Evolutionary conservation across 2,113 vertebrate species (phyloP), one percentile per base, ranked within the genome.

Genomic region (Laticauda colubrina): DNA sequence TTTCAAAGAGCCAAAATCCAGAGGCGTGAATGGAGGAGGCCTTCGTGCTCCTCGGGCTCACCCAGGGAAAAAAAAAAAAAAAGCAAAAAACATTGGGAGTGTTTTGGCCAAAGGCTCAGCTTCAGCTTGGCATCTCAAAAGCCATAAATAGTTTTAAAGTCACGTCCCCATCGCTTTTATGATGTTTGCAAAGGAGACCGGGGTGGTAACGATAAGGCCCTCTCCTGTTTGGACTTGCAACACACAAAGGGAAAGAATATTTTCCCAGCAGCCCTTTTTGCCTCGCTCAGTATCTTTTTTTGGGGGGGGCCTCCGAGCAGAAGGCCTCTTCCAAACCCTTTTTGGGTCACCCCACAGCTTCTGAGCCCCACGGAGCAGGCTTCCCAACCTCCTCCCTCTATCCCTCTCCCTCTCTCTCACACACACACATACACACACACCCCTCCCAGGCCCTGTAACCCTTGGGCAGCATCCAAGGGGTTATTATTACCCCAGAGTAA

Each of bases 281-380:
- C 85, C 64, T 55, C 23, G 29, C 61, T 53, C 8, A 14, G 12
- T 51, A 81, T 54, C 15, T 53, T 14, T 11, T 45, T 45, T 45
- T 3, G 2, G 20, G n/a, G 20, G 64, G n/a, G 5, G 0, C 0
- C 55, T 57, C 55, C 11, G 15, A n/a, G 18, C 20, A 39, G 61
- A 18, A 23, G 20, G 51, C 6, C 61, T 53, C 5, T 43, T 14
- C 61, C 29, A 3, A 75, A 4, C 8, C 15, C 39, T 12, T 53
- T 39, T 9, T 0, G 45, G 59, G 59, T 61, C 39, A 89, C 56
- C 12, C 88, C 88, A 29, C 12, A 0, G 20, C 57, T 45, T 26
- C 88, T 14, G 54, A 45, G 29, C 54, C 34, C 53, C 54, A 10
- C 9, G 6, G n/a, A 34, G 69, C 14, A 18, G 14, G 14, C n/a